These are phyloP conservation scores for Aleiodes testaceus DNA, from an alignment of 2,888 invertebrate species.

Conservation along the genomic window DNA sequence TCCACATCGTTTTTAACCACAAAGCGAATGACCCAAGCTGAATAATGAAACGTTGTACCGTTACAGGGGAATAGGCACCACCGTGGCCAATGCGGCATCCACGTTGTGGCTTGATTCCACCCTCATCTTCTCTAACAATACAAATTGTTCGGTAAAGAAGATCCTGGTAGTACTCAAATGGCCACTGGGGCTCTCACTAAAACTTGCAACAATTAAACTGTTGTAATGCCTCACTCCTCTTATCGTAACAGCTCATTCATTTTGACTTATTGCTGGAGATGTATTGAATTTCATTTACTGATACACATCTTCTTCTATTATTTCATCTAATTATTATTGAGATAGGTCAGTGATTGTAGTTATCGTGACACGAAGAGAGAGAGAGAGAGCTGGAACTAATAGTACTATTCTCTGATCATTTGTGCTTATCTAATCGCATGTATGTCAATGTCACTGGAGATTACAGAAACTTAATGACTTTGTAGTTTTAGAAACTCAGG, in stretches of 20 bases:
- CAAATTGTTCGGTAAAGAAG: conserved; percentile 43
- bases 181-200: conserved; percentile 36
- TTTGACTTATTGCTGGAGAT: conserved; percentile 12
- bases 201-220: conserved; percentile 60
- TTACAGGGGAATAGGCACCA: conserved; percentile 19
- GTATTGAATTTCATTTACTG: neutral
- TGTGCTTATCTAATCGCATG: conserved; percentile 25
- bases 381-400: neutral
- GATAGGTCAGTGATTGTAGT: conserved; percentile 25
- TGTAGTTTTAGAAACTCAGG: conserved; percentile 7
- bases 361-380: conserved; percentile 4
- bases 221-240: conserved; percentile 51
- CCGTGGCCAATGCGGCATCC: conserved; percentile 24
- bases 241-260: conserved; percentile 8
- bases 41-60: conserved; percentile 47
- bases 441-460: conserved; percentile 24
- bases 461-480: conserved; percentile 23
- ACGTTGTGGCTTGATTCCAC: conserved; percentile 15
- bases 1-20: conserved; percentile 40
- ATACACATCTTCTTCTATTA: neutral
- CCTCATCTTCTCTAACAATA: conserved; percentile 26
- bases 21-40: conserved; percentile 44
- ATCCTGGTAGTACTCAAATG: conserved; percentile 21
- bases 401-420: conserved; percentile 7
- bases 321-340: neutral